Evolutionary conservation across 2,113 vertebrate genomes (phyloP), one percentile per base, ranked within the genome.

Genomic region (Lates calcarifer): DNA sequence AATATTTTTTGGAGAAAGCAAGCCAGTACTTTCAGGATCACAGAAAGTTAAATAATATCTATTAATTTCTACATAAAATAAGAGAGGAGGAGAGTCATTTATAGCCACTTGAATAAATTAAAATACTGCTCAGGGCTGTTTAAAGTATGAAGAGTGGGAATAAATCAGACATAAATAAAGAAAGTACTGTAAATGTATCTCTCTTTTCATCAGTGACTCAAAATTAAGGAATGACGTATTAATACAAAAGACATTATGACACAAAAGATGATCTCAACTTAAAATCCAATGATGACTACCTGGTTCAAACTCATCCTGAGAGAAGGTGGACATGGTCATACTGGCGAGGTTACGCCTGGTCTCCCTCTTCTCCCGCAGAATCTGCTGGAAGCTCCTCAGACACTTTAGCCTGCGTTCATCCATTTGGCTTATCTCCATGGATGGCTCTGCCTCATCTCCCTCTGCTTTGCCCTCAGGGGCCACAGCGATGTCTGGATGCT

Each of bases 381-480:
- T 96, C 65, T 96, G 96, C 93, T 98, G 98, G 93, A 99, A 99
- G 90, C 94, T 98, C 91, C 93, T 96, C 90, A 97, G 94, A 92
- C 97, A 97, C 66, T 96, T 97, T 33, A 98, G 93, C 83, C 95
- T 96, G 72, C 96, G 95, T 29, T 95, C 96, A 82, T 98, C 97
- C 80, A 90, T 72, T 73, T 90, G 89, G 62, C 70, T 93, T 2
- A 92, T 31, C 13, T 93, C 88, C 10, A 28, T 9, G 0, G 57
- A 24, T 8, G 26, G 49, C 29, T 83, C 81, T 18, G n/a, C 69
- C 29, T 43, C 56, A 31, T 81, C 86, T 29, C 39, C 83, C 39
- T 73, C 90, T 47, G 61, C 61, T 62, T 87, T 81, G 3, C 28
- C 79, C 37, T 78, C 77, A 0, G 33, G 35, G 63, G 24, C 58